A percentile compares a stretch with the other conserved stretches of the same genome.
These are phyloP conservation scores for Eudemis profundana DNA, from an alignment of 2,888 invertebrate genomes.

Conservation along the genomic window DNA sequence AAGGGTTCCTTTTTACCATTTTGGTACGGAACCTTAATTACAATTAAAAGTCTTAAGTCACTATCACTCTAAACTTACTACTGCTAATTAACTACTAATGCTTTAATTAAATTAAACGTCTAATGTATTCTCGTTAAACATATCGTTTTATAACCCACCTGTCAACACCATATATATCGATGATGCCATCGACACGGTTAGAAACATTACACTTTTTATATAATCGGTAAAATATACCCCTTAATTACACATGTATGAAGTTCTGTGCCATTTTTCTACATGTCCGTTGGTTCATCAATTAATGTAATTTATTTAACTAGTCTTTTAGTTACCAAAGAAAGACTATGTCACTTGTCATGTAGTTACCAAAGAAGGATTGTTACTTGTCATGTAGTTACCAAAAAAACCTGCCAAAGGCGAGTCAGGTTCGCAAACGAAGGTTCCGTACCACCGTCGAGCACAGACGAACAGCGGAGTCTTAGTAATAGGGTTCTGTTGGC, in stretches of 20 bases:
- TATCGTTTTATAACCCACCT: background rate
- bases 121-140: background rate
- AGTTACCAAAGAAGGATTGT: background rate
- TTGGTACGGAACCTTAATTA: too few relatives aligned
- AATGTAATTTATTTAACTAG: background rate
- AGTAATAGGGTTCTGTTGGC: too few relatives aligned
- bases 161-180: conserved; percentile 9
- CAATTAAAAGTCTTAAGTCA: too few relatives aligned
- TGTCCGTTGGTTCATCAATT: conserved; percentile 3
- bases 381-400: too few relatives aligned
- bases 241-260: background rate
- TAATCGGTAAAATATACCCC: conserved; percentile 10
- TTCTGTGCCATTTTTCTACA: background rate
- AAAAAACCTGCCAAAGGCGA: too few relatives aligned
- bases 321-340: background rate
- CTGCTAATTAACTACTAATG: too few relatives aligned
- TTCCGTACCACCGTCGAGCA: too few relatives aligned
- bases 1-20: too few relatives aligned
- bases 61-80: too few relatives aligned
- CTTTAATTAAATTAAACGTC: background rate
- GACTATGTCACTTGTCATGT: background rate
- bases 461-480: too few relatives aligned
- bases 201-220: background rate
- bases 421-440: too few relatives aligned
- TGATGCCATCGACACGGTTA: conserved; percentile 1